Conservation (phyloP, 2,113 vertebrate species). For the Cyrtonyx montezumae region DNA sequence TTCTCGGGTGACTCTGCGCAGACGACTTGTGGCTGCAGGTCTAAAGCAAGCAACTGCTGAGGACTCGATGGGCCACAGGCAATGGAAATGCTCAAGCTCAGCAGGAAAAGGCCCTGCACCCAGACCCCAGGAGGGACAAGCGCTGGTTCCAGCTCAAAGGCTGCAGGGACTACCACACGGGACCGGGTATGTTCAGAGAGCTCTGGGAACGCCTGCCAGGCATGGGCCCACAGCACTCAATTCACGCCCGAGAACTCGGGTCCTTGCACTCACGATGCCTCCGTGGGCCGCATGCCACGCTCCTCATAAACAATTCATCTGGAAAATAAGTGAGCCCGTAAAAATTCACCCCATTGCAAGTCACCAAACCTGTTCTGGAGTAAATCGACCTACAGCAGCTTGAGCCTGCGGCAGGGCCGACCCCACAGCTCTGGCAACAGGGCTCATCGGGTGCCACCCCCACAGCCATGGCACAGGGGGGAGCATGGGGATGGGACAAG, state of each 20-base stretch:
- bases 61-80: background rate
- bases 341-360: conserved; percentile 53
- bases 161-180: background rate
- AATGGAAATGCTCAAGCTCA: background rate
- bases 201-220: background rate
- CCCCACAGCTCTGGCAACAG: background rate
- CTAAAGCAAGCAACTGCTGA: background rate
- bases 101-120: conserved; percentile 32
- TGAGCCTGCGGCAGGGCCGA: background rate
- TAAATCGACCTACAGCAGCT: conserved; percentile 24
- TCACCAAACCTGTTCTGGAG: conserved; percentile 63
- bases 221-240: conserved; percentile 49
- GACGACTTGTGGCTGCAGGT: background rate
- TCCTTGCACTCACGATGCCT: conserved; percentile 16
- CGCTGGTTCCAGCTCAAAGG: conserved; percentile 9
- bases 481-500: accelerated
- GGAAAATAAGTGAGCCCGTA: conserved; percentile 64
- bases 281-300: background rate
- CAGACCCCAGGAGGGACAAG: background rate
- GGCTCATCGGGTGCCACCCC: background rate
- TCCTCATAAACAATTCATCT: conserved; percentile 67
- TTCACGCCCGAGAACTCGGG: conserved; percentile 12
- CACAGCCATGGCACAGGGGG: background rate
- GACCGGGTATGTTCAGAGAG: background rate
- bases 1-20: background rate